Conservation (phyloP, 2,888 invertebrate species). For the Crioceris asparagi region DNA sequence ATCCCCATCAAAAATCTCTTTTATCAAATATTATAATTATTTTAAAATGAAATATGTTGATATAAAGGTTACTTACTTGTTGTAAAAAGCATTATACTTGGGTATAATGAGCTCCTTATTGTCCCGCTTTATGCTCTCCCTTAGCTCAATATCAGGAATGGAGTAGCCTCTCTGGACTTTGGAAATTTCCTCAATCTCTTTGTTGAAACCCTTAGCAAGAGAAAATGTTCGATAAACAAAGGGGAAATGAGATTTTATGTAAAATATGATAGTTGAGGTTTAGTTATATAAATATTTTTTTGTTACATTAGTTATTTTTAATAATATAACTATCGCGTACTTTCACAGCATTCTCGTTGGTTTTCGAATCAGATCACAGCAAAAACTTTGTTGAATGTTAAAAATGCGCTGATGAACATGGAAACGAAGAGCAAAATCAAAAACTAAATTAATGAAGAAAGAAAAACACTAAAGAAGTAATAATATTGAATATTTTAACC, state of each 20-base stretch:
- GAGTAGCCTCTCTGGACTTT: slow-evolving; percentile 82
- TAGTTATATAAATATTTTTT: no score
- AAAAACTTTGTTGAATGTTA: no score
- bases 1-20: not conserved
- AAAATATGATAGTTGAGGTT: no score
- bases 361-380: no score
- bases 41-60: not conserved
- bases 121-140: slow-evolving; percentile 79
- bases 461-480: not conserved
- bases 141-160: slow-evolving; percentile 83
- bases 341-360: no score
- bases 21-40: slow-evolving; percentile 1
- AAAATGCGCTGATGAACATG: no score
- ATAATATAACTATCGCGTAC: no score
- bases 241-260: no score
- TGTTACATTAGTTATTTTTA: no score
- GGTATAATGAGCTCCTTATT: slow-evolving; percentile 83
- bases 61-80: slow-evolving; percentile 41
- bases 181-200: slow-evolving; percentile 85
- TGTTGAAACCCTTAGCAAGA: slow-evolving; percentile 90
- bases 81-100: slow-evolving; percentile 71
- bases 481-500: not conserved
- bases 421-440: no score
- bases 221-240: no score
- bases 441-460: no score